Conservation (phyloP, 2,888 invertebrate species). For the Omphaloscelis lunosa region DNA sequence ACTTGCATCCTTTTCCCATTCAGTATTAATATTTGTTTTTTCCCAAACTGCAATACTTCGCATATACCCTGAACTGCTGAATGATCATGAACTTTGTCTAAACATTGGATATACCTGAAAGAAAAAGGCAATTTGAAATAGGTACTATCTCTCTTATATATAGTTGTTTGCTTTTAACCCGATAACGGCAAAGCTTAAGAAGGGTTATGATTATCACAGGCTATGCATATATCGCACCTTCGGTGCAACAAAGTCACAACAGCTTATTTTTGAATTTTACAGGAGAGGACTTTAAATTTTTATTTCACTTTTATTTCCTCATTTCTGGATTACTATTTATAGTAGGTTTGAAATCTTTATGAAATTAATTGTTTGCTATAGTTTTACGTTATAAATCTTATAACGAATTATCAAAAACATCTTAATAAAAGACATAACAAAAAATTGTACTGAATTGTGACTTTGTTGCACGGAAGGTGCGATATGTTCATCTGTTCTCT, state of each 20-base stretch:
- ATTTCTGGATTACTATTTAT: no score
- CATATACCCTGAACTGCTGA: conserved; percentile 86
- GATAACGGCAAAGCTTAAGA: background rate
- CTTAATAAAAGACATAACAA: no score
- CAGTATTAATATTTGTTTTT: conserved; percentile 82
- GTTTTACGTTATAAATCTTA: no score
- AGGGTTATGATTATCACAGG: conserved; percentile 1
- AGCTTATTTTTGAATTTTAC: no score
- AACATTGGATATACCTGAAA: conserved; percentile 83
- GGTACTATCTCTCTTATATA: background rate
- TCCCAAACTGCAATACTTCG: conserved; percentile 87
- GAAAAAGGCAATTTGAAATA: conserved; percentile 1
- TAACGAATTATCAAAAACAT: no score
- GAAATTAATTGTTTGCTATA: no score
- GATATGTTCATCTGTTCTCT: background rate
- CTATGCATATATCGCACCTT: background rate
- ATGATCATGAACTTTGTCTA: conserved; percentile 88
- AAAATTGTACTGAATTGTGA: no score
- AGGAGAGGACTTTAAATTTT: no score
- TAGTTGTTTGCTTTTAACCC: background rate
- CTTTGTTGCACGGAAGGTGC: no score
- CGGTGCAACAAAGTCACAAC: no score
- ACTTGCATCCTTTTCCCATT: conserved; percentile 86
- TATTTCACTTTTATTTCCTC: no score
- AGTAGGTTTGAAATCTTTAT: no score